A percentile compares a stretch with the other conserved stretches of the same genome.
These are phyloP conservation scores for Ophioninae sp. DNA, from an alignment of 2,888 invertebrate genomes.

Conservation along the genomic window DNA sequence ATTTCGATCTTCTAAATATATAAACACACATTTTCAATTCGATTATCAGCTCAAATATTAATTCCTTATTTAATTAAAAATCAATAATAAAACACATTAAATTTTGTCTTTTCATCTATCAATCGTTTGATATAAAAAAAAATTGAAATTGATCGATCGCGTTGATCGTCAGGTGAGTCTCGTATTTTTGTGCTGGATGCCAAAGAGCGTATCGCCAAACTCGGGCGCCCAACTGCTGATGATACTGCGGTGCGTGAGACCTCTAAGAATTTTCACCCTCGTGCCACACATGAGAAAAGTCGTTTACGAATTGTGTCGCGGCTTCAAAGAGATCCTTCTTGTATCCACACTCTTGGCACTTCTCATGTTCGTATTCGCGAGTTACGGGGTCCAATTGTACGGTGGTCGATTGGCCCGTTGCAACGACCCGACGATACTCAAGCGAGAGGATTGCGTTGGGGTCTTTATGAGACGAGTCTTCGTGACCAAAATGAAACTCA, in stretches of 20 bases:
- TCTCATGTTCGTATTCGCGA: conserved; percentile 99
- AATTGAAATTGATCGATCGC: not conserved
- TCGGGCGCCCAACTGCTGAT: conserved; percentile 97
- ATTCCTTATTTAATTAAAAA: not conserved
- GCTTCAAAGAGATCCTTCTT: conserved; percentile 98
- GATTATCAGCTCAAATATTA: not conserved
- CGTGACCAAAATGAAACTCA: conserved; percentile 98
- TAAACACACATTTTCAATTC: not conserved
- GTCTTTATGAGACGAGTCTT: conserved; percentile 97
- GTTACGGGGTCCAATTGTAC: conserved; percentile 98
- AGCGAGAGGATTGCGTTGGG: conserved; percentile 94
- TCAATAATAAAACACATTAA: not conserved
- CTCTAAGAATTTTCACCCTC: conserved; percentile 97
- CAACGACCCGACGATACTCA: conserved; percentile 94
- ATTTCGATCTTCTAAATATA: not conserved
- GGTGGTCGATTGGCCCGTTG: conserved; percentile 98
- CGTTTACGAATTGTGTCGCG: conserved; percentile 98
- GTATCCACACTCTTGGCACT: conserved; percentile 97
- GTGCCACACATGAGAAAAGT: conserved; percentile 99
- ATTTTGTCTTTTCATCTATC: not conserved
- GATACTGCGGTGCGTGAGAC: conserved; percentile 97
- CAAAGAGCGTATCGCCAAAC: conserved; percentile 93
- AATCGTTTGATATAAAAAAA: not conserved
- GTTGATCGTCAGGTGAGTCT: conserved; percentile 89
- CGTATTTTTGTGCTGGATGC: conserved; percentile 98